phyloP scores from a whole-genome alignment of 1,140 invertebrate species.

The Glossosoma conforme region DNA sequence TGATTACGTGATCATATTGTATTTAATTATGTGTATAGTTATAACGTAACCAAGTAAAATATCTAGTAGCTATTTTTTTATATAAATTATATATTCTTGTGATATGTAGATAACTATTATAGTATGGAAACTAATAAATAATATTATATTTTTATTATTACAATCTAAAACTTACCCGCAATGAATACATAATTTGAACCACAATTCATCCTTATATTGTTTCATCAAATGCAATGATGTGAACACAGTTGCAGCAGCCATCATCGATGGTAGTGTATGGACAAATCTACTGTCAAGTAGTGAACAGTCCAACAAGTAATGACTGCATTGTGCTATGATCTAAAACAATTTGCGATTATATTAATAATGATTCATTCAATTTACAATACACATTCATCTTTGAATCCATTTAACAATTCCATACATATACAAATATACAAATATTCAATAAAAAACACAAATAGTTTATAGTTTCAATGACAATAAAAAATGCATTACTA shows the following conservation, averaged over 20 bases:
- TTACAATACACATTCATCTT: not conserved
- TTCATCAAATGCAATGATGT: constrained; percentile 26
- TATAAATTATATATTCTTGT: too few species aligned
- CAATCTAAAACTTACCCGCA: constrained; percentile 19
- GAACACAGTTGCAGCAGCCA: constrained; percentile 22
- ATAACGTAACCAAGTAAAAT: too few species aligned
- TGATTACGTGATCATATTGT: too few species aligned
- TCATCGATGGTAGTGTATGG: constrained; percentile 23
- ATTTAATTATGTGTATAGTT: too few species aligned
- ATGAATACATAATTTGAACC: constrained; percentile 17
- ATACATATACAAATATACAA: constrained; percentile 1
- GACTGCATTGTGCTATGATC: constrained; percentile 23
- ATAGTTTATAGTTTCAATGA: not conserved
- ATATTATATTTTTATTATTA: not conserved
- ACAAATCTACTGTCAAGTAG: constrained; percentile 24
- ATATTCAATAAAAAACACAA: constrained; percentile 7
- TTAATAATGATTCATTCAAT: not conserved
- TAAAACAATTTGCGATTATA: constrained; percentile 15
- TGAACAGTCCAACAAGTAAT: constrained; percentile 28
- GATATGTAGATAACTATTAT: too few species aligned
- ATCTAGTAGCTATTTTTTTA: too few species aligned
- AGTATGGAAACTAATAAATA: not conserved
- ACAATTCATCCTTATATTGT: constrained; percentile 21
- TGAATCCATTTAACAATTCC: not conserved
- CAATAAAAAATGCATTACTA: not conserved